Base-by-base conservation (phyloP, 1,140 invertebrate genomes). In the Hyles euphorbiae region DNA sequence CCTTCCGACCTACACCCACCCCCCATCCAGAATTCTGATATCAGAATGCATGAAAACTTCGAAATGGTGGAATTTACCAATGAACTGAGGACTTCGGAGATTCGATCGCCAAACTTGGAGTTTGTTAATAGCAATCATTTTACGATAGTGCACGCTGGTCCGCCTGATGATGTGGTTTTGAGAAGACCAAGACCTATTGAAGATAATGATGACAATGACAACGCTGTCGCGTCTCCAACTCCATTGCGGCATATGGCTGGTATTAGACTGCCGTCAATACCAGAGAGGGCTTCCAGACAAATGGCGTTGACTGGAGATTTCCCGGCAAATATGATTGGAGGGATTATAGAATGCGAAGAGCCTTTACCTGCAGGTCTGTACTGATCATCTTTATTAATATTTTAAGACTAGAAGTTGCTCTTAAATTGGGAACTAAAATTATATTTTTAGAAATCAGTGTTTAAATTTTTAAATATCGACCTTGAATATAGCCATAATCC, bases 241-340 rank as follows among this genome's bases (percentile, higher is more conserved):
- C 93, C 93, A n/a, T 74, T 95, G 63, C 90, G 93, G 62, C 94
- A 95, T 72, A 91, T 95, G 34, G 91, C 92, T 12, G 94, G 94
- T 43, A 94, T 95, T 44, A 91, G 94, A 65, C 90, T 96, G 72
- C 95, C 95, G 3, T 96, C 94, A n/a, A 95, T 94, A 72, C 94
- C 93, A n/a, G 95, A 94, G 72, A 89, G 94, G 63, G 92, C 91
- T 54, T 90, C 90, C 47, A 78, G 91, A 53, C 87, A 90, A 56
- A 92, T 94, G 70, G 89, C 91, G n/a, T 88, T 94, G 50, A 92
- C 93, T 7, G 90, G 93, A 46, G 89, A 90, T 65, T 87, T 89
- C 65, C 90, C 88, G 44, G 89, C 91, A 22, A 88, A 87, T 76
- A 88, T 88, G 86, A 83, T 88, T 69, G 84, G 85, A 3, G 86